Base-by-base conservation (phyloP, 2,888 invertebrate species). In the Dinocampus coccinellae region DNA sequence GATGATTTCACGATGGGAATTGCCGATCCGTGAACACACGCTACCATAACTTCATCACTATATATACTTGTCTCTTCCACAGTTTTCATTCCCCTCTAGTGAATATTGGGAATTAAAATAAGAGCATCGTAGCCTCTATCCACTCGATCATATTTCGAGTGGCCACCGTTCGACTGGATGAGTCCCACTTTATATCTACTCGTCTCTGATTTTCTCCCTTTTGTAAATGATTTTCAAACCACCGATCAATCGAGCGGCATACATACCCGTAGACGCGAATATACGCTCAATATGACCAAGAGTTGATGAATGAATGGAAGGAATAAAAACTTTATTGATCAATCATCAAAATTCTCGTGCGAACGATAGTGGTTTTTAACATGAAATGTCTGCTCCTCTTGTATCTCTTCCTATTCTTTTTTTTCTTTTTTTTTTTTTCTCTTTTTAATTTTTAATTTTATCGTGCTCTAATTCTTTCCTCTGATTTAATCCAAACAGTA, bases 81-180 rank as follows among this genome's bases (percentile, higher is more conserved):
- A 47, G 20, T n/a, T 36, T 65, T 55, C 53, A 53, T 66, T 66
- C 39, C 66, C 11, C 57, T 66, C 42, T 57, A 57, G 22, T 66
- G 66, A 57, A 57, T 66, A 57, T 66, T 53, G 13, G 70, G 74
- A 80, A 79, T 79, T 78, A 77, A 80, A 80, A 80, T 76, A 78
- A 67, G 63, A 73, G 73, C 71, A 74, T 71, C 64, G 73, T 61
- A 67, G 69, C 58, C 47, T 60, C 57, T 33, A 16, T 60, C 70
- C 71, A 74, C 76, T 77, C 80, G 77, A 76, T 79, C 79, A 78
- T 77, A 78, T 78, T 78, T 73, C 72, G 70, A 73, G 73, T 75
- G 75, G 72, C 52, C 67, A 66, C 71, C 66, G 64, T 69, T 70
- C 70, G 69, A 42, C 64, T 72, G 71, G 71, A 69, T 36, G 63